Evolutionary conservation across 1,140 invertebrate species (phyloP).

Genomic region (Dendrolimus punctatus): DNA sequence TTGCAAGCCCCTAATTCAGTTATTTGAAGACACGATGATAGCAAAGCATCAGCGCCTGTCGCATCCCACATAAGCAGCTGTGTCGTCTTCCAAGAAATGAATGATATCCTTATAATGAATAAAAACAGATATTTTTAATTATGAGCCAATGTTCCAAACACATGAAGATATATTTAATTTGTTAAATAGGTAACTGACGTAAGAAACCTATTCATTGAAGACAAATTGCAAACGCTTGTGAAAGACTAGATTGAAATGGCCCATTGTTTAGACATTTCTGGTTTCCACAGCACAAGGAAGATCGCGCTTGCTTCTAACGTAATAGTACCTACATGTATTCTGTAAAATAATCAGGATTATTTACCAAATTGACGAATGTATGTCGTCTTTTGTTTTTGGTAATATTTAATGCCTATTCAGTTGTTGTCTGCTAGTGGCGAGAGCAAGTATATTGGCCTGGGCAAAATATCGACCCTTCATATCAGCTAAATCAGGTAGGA

Average conservation of each 20-base stretch:
- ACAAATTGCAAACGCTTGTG: slow-evolving; percentile 21
- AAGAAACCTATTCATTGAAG: slow-evolving; percentile 15
- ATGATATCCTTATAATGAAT: not conserved
- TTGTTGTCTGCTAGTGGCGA: no score
- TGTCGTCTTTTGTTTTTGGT: no score
- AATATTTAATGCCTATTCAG: no score
- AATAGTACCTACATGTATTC: not conserved
- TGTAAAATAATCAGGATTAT: not conserved
- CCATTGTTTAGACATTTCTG: slow-evolving; percentile 21
- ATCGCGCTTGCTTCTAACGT: slow-evolving; percentile 1
- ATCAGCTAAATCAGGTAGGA: no score
- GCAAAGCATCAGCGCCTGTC: no score
- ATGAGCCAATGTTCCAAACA: not conserved
- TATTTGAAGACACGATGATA: no score
- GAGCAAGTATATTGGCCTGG: no score
- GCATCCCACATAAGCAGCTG: not conserved
- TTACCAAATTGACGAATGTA: not conserved
- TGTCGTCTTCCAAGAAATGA: not conserved
- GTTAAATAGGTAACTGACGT: slow-evolving; percentile 5
- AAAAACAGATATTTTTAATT: not conserved
- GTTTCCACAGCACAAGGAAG: slow-evolving; percentile 24
- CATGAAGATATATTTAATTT: not conserved
- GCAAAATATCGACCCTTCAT: no score
- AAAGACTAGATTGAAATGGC: slow-evolving; percentile 17
- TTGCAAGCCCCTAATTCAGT: no score